A percentile compares a stretch with the other conserved stretches of the same genome.
These are phyloP conservation scores for Caradrina kadenii DNA, from an alignment of 2,888 invertebrate genomes.

Conservation along the genomic window DNA sequence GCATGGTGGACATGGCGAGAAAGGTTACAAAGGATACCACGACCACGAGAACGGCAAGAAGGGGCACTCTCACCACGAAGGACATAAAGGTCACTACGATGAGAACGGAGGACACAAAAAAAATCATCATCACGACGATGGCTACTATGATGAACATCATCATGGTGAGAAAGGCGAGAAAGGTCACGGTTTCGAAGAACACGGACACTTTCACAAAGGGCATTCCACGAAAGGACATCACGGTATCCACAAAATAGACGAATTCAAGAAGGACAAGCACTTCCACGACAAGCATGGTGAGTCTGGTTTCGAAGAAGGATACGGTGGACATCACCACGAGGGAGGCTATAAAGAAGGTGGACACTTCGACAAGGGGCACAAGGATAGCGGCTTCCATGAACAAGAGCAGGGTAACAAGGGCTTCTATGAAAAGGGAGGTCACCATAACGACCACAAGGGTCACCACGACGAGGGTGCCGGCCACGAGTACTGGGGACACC, in stretches of 20 bases:
- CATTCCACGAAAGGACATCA: constrained; percentile 96
- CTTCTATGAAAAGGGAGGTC: constrained; percentile 94
- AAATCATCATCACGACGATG: constrained; percentile 92
- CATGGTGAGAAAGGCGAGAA: constrained; percentile 92
- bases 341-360: constrained; percentile 95
- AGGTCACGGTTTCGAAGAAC: constrained; percentile 88
- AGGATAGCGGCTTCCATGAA: constrained; percentile 93
- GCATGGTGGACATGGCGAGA: constrained; percentile 92
- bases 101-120: constrained; percentile 92
- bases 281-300: constrained; percentile 96
- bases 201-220: constrained; percentile 94
- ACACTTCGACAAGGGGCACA: constrained; percentile 94
- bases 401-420: constrained; percentile 95
- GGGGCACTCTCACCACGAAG: constrained; percentile 93
- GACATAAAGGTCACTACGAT: constrained; percentile 90
- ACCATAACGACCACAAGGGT: constrained; percentile 94
- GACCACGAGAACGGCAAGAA: constrained; percentile 92
- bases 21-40: constrained; percentile 93
- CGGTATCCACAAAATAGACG: constrained; percentile 95
- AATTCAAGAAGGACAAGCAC: constrained; percentile 96
- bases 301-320: constrained; percentile 94
- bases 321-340: constrained; percentile 94
- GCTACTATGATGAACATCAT: constrained; percentile 91
- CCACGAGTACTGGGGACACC: constrained; percentile 93
- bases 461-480: constrained; percentile 94